These are phyloP conservation scores for Protonibea diacanthus DNA, from an alignment of 2,797 vertebrate species.

Conservation along the genomic window DNA sequence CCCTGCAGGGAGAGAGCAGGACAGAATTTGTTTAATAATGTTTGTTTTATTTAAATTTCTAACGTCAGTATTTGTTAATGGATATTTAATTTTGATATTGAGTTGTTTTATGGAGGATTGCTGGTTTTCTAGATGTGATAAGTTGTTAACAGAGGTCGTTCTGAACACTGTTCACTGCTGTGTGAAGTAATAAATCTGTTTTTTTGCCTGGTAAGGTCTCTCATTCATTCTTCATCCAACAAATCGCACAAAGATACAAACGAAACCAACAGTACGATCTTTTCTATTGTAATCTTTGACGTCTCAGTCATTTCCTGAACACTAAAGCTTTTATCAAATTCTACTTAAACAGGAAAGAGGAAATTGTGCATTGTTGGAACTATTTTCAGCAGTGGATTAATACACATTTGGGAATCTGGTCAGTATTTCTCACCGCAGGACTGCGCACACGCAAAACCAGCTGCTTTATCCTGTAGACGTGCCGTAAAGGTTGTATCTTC, in stretches of 20 bases:
- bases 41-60: slow-evolving; percentile 33
- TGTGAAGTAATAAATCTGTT: slow-evolving; percentile 49
- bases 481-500: too few species aligned
- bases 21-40: slow-evolving; percentile 16
- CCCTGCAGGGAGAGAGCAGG: slow-evolving; percentile 14
- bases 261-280: not conserved
- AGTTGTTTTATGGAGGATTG: slow-evolving; percentile 24
- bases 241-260: not conserved
- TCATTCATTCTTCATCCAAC: not conserved
- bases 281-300: too few species aligned
- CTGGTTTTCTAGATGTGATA: slow-evolving; percentile 31
- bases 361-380: not conserved
- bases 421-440: too few species aligned
- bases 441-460: too few species aligned
- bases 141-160: slow-evolving; percentile 25
- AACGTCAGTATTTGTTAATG: slow-evolving; percentile 9
- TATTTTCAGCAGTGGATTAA: not conserved
- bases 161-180: slow-evolving; percentile 34
- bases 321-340: not conserved
- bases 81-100: slow-evolving; percentile 32
- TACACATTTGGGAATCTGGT: too few species aligned
- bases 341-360: not conserved
- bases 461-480: too few species aligned
- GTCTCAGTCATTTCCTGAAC: too few species aligned
- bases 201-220: slow-evolving; percentile 23